Conservation (phyloP, 2,797 vertebrate genomes). For the Capromys pilorides region DNA sequence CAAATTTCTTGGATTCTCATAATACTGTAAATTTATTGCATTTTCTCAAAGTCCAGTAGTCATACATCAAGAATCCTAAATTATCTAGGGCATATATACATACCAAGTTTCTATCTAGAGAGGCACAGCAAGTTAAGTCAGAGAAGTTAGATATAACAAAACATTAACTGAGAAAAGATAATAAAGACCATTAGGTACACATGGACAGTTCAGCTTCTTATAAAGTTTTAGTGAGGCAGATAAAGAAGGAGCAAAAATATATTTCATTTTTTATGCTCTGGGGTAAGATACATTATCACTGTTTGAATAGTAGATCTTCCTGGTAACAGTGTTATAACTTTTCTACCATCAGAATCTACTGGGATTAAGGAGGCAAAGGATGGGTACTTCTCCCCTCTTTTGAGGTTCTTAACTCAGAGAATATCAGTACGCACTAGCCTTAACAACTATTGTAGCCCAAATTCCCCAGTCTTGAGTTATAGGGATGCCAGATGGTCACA, state of each 20-base stretch:
- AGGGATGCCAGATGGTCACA: background rate
- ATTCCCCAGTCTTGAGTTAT: background rate
- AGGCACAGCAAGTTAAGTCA: constrained; percentile 1
- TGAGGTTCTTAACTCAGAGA: background rate
- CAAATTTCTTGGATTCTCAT: constrained; percentile 31
- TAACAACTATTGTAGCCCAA: background rate
- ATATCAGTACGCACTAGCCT: background rate
- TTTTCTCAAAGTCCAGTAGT: constrained; percentile 48
- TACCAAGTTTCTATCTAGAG: background rate
- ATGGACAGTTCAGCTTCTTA: background rate
- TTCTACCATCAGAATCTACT: background rate
- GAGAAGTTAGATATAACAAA: constrained; percentile 1
- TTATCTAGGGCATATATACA: background rate
- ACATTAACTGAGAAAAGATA: constrained; percentile 13
- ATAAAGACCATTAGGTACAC: constrained; percentile 7
- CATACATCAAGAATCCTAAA: background rate
- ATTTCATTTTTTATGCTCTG: background rate
- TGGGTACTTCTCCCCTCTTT: background rate
- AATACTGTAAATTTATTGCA: background rate
- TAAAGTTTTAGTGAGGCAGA: background rate
- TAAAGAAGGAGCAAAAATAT: background rate
- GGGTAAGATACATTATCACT: background rate
- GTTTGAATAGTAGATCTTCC: background rate
- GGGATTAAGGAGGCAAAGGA: background rate
- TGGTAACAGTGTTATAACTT: background rate